These are phyloP conservation scores for Corvus cornix DNA, from an alignment of 2,113 vertebrate genomes.

Conservation along the genomic window DNA sequence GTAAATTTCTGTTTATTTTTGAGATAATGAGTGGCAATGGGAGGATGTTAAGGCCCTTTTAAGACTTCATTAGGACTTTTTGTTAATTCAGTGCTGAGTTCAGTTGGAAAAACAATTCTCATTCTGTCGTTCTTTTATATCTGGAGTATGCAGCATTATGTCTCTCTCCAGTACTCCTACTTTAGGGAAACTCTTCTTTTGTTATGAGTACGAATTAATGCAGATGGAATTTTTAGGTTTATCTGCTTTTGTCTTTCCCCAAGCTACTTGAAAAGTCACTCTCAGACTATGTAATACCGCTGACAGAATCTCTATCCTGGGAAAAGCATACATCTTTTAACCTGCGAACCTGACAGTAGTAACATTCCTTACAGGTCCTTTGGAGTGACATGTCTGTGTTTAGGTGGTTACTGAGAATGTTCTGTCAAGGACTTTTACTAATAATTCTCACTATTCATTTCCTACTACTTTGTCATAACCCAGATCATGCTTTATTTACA, in stretches of 20 bases:
- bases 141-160: not conserved
- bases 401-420: not conserved
- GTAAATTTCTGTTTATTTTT: not conserved
- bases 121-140: not conserved
- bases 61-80: not conserved
- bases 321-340: not conserved
- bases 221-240: not conserved
- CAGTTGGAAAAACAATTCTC: not conserved
- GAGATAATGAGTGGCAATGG: not conserved
- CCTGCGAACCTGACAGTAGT: not conserved
- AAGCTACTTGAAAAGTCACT: not conserved
- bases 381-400: not conserved
- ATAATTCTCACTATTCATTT: not conserved
- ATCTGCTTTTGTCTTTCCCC: not conserved
- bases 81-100: not conserved
- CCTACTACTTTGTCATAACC: not conserved
- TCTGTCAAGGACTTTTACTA: not conserved
- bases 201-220: not conserved
- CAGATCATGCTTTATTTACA: conserved; percentile 61
- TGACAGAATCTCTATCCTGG: not conserved
- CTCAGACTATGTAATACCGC: not conserved
- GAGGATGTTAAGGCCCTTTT: not conserved
- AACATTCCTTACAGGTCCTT: not conserved
- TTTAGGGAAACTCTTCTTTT: not conserved
- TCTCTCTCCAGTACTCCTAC: not conserved